Base-by-base conservation (phyloP, 2,888 invertebrate species). In the Spisula subtruncata region DNA sequence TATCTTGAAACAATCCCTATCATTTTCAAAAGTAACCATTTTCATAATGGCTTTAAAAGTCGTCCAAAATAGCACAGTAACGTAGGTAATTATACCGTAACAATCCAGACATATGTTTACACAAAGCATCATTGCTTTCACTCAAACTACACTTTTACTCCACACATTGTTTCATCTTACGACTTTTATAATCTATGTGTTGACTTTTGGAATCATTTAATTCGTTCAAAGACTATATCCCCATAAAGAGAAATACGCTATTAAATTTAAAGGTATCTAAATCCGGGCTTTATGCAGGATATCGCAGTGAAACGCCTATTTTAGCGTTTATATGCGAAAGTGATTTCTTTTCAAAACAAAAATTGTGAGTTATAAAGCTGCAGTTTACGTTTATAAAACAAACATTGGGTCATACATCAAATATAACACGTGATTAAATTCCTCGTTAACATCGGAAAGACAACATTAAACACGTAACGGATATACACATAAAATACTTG, bases 11-110 rank as follows among this genome's bases (percentile, higher is more conserved):
- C 87, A 75, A 54, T 87, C 35, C 81, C 32, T 87, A 89, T 87
- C 87, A 84, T 81, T 87, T 81, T 89, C 82, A 89, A 89, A 87
- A 89, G 89, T 89, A 46, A 87, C 89, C 83, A 87, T 87, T 89
- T 89, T 89, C 81, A 85, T 83, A 87, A 89, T 84, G 81, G 87
- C 80, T 56, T 51, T 54, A 41, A 25, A 35, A 71, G 29, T 29
- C 54, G 81, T 85, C 41, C 32, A 85, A 46, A 83, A 75, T 29
- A 48, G 41, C 80, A 46, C 48, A 80, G 85, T 56, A 25, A 85
- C 86, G 54, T 8, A 8, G 18, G 32, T 41, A 54, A 80, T 41
- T 86, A 86, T 83, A 83, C 46, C 51, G 60, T 75, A 54, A 54
- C 86, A 46, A 66, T 56, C 35, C 32, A 20, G 82, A 83, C 85